Percentiles rank a stretch among this genome's conserved stretches.
phyloP scores from a whole-genome alignment of 2,888 invertebrate genomes.

The Spatulosminthurus flaviceps region DNA sequence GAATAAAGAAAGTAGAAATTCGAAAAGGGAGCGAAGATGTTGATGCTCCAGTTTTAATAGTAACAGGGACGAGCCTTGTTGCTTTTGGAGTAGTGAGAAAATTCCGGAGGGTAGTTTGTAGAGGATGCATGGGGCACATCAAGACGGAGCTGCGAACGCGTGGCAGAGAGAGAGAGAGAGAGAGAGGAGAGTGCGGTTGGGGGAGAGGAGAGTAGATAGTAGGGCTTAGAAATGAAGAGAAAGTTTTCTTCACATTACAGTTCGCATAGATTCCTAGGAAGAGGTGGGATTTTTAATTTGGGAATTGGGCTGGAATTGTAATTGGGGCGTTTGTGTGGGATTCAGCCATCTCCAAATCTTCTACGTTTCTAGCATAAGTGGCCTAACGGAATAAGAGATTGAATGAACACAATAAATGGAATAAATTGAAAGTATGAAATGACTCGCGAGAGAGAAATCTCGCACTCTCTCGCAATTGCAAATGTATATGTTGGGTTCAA shows the following conservation, averaged over 20 bases:
- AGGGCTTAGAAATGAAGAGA: not conserved
- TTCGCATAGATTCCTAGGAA: conserved; percentile 15
- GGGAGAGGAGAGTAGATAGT: conserved; percentile 28
- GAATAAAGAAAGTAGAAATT: no score
- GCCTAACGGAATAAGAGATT: conserved; percentile 25
- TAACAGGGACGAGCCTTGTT: no score
- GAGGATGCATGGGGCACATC: no score
- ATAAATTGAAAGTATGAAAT: conserved; percentile 36
- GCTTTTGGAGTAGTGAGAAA: no score
- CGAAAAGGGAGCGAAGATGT: no score
- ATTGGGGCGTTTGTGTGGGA: conserved; percentile 7
- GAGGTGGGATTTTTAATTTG: not conserved
- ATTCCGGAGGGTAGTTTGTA: no score
- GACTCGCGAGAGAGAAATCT: no score
- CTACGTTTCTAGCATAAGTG: conserved; percentile 33
- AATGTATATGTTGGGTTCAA: not conserved
- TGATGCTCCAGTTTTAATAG: no score
- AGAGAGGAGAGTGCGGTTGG: not conserved
- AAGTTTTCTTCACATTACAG: not conserved
- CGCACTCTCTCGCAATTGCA: not conserved
- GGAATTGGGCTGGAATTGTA: conserved; percentile 8
- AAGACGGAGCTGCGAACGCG: no score
- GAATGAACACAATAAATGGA: not conserved
- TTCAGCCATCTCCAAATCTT: conserved; percentile 26
- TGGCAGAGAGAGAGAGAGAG: conserved; percentile 7